Evolutionary conservation across 1,140 invertebrate species (phyloP).

Genomic region (Plectus sambesii): DNA sequence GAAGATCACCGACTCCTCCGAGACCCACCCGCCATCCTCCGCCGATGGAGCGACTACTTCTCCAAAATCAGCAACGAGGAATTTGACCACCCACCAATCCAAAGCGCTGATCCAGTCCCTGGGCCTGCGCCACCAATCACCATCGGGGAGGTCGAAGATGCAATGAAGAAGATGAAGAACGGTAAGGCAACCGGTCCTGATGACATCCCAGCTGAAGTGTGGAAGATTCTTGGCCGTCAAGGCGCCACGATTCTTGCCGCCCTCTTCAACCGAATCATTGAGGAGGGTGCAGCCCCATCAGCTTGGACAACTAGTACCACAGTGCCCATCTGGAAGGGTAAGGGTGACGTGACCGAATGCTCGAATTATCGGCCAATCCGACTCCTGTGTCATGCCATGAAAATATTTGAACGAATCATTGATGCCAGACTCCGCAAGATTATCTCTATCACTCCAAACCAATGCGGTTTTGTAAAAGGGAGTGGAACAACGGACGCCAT

Average conservation of each 20-base stretch:
- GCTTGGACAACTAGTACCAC: background rate
- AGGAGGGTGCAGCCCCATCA: background rate
- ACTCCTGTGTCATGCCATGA: background rate
- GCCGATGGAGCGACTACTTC: background rate
- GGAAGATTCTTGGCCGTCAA: conserved; percentile 1
- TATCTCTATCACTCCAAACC: too few relatives aligned
- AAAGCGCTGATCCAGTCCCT: background rate
- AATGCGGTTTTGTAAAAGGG: too few relatives aligned
- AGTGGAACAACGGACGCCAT: too few relatives aligned
- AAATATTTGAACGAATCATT: background rate
- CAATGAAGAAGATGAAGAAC: background rate
- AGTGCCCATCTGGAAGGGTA: too few relatives aligned
- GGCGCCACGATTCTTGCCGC: background rate
- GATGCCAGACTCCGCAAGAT: conserved; percentile 1
- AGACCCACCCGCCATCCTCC: background rate
- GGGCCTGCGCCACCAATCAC: background rate
- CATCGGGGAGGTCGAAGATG: background rate
- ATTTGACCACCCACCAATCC: background rate
- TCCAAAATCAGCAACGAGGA: background rate
- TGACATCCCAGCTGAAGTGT: background rate
- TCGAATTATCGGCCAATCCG: background rate
- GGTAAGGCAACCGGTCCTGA: background rate
- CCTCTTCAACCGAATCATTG: background rate
- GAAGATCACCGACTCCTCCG: background rate
- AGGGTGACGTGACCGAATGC: background rate